phyloP scores from a whole-genome alignment of 1,140 invertebrate genomes.

The Bombus ignitus region DNA sequence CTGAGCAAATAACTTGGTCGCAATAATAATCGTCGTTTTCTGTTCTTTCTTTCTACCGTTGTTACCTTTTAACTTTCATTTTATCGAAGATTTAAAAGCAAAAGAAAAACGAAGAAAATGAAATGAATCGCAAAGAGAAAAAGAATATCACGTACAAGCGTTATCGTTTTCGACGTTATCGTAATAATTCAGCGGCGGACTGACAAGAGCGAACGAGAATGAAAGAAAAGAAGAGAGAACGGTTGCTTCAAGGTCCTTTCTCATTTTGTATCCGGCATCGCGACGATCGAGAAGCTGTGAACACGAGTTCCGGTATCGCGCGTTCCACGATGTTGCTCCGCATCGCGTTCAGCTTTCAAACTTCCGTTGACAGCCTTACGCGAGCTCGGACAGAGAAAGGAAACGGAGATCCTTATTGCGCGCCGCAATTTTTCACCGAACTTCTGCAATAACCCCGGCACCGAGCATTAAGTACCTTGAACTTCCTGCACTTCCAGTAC shows the following conservation, averaged over 20 bases:
- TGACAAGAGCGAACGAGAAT: constrained; percentile 1
- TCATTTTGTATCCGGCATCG: background rate
- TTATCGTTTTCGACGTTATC: constrained; percentile 33
- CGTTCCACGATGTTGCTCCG: constrained; percentile 31
- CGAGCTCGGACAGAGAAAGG: background rate
- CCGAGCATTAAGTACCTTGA: constrained; percentile 62
- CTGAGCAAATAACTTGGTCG: constrained; percentile 65
- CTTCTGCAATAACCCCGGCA: constrained; percentile 55
- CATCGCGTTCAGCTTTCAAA: constrained; percentile 10
- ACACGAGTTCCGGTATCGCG: constrained; percentile 8
- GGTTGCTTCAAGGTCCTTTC: background rate
- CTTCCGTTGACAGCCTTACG: constrained; percentile 50
- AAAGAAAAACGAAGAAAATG: too few species aligned
- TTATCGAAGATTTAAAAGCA: background rate
- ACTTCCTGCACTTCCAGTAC: constrained; percentile 53
- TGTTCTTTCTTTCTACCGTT: constrained; percentile 4
- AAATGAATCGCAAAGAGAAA: background rate
- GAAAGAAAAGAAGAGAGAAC: background rate
- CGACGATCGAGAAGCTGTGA: constrained; percentile 18
- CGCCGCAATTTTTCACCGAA: constrained; percentile 59
- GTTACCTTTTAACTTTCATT: background rate
- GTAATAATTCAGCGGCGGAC: constrained; percentile 29
- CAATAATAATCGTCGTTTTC: constrained; percentile 67
- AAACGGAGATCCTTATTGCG: constrained; percentile 41
- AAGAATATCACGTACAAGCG: constrained; percentile 38